A percentile compares a stretch with the other conserved stretches of the same genome.
Evolutionary conservation across 2,888 invertebrate genomes (phyloP).

Genomic region (Chrysolina haemoptera): DNA sequence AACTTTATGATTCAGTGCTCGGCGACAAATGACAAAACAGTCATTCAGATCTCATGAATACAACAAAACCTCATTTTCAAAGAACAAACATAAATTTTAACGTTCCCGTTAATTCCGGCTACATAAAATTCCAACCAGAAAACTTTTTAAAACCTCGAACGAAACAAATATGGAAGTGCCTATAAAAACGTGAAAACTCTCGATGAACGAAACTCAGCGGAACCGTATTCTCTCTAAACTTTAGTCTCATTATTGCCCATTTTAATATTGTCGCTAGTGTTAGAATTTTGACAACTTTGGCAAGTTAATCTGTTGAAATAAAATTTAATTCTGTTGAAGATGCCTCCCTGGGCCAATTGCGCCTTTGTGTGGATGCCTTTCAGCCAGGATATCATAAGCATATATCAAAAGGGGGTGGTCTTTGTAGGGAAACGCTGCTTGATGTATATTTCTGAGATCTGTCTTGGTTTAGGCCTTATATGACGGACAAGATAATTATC

Average conservation of each 20-base stretch:
- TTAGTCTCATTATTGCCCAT: constrained; percentile 50
- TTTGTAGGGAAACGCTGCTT: constrained; percentile 38
- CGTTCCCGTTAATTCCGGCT: constrained; percentile 37
- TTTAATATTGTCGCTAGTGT: constrained; percentile 54
- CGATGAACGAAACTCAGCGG: constrained; percentile 37
- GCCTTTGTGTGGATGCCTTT: constrained; percentile 46
- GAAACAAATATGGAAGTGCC: constrained; percentile 42
- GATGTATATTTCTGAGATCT: constrained; percentile 43
- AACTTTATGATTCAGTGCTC: no score
- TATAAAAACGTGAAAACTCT: constrained; percentile 43
- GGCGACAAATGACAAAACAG: no score
- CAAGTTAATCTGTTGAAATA: constrained; percentile 61
- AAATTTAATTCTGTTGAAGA: constrained; percentile 60
- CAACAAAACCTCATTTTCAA: constrained; percentile 25
- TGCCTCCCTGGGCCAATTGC: constrained; percentile 56
- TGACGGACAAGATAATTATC: constrained; percentile 50
- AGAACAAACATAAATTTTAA: constrained; percentile 43
- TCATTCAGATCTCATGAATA: neutral
- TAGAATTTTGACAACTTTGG: constrained; percentile 61
- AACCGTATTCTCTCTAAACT: constrained; percentile 47
- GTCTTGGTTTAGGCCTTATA: constrained; percentile 45
- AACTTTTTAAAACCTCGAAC: constrained; percentile 44
- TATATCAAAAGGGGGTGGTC: constrained; percentile 41
- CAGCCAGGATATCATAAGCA: constrained; percentile 28
- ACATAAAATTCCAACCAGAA: constrained; percentile 42